Conservation (phyloP, 2,888 invertebrate genomes). For the Cephus sareptanus region DNA sequence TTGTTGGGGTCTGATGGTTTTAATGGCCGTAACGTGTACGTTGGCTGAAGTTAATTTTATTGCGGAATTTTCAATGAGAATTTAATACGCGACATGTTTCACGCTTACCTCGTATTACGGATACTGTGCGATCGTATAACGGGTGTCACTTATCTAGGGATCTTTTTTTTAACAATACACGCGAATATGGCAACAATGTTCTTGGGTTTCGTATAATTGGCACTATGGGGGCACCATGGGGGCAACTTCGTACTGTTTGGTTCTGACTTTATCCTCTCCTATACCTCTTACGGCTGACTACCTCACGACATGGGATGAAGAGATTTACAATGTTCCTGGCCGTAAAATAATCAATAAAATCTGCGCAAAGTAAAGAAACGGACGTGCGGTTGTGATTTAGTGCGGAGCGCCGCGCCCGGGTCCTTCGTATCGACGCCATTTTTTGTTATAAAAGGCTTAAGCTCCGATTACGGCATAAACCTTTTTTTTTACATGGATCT, state of each 20-base stretch:
- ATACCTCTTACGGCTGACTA: background rate
- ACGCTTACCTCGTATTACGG: background rate
- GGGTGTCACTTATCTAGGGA: background rate
- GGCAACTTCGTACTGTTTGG: slow-evolving; percentile 22
- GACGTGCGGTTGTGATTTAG: slow-evolving; percentile 63
- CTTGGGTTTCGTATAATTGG: slow-evolving; percentile 51
- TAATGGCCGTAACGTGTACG: background rate
- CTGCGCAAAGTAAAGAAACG: slow-evolving; percentile 62
- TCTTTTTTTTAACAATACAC: background rate
- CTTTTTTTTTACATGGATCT: background rate
- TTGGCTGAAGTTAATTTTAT: background rate
- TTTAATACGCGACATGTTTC: background rate
- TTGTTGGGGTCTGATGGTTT: background rate
- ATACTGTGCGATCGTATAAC: background rate
- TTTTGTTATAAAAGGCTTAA: slow-evolving; percentile 21
- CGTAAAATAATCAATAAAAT: slow-evolving; percentile 66
- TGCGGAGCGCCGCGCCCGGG: slow-evolving; percentile 38
- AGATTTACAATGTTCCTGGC: slow-evolving; percentile 64
- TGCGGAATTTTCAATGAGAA: background rate
- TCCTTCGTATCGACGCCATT: background rate
- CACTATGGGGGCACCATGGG: slow-evolving; percentile 43
- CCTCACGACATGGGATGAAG: slow-evolving; percentile 51
- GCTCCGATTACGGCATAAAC: slow-evolving; percentile 16
- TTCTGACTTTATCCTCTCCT: background rate
- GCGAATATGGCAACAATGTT: slow-evolving; percentile 40